Evolutionary conservation across 1,140 invertebrate genomes (phyloP), one percentile per base, ranked within the genome.

Genomic region (Scaptodrosophila lebanonensis): DNA sequence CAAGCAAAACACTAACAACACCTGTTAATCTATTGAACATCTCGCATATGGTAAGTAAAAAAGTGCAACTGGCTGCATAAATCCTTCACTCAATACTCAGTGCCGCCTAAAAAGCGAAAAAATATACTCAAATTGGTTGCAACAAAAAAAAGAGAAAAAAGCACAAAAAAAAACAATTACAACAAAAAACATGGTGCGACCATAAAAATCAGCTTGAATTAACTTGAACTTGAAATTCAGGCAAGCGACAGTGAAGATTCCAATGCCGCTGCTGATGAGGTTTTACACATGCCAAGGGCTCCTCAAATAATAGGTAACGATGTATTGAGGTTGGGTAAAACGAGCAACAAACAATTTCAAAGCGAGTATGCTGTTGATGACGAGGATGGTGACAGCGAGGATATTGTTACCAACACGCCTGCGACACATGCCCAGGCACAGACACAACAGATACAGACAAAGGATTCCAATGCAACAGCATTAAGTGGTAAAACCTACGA

Each of bases 401-500:
- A 6, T 1, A 25, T n/a, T n/a, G n/a, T n/a, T n/a, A n/a, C n/a
- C n/a, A 42, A 2, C 30, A 50, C n/a, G 36, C 22, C 1, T n/a
- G 9, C 16, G 11, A 42, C 8, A 9, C 13, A 18, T n/a, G 6
- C 17, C 42, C 39, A 16, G 11, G 13, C 11, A n/a, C 20, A 11
- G n/a, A 27, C 35, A 2, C 22, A 30, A 35, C 9, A 33, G 17
- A 22, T 8, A 20, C 20, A 18, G 50, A 25, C 65, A 22, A 40
- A 32, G 27, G 22, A 27, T 51, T 40, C 35, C 20, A 56, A 65
- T 62, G 56, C 54, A 30, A 32, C 52, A 51, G 47, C 56, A 54
- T 50, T 62, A 73, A 83, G 47, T 76, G 67, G 76, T 85, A 85
- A 84, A 86, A 85, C 47, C 64, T 86, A 84, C 73, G 84, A 86